Evolutionary conservation across 2,797 vertebrate species (phyloP).

Genomic region (Triplophysa bombifrons): DNA sequence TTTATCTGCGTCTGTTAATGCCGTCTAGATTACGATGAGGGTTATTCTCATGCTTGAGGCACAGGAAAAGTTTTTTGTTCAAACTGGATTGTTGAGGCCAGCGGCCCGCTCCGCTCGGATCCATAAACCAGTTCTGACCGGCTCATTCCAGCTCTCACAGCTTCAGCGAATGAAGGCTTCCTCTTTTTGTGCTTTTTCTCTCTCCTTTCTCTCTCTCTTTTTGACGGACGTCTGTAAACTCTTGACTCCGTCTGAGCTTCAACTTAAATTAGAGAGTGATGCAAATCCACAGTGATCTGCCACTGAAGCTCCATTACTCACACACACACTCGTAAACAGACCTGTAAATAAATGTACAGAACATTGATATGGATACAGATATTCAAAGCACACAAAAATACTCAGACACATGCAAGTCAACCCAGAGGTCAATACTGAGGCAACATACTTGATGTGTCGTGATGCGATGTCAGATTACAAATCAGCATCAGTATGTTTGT

Average conservation of each 20-base stretch:
- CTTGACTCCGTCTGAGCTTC: constrained; percentile 55
- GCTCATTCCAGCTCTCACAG: constrained; percentile 34
- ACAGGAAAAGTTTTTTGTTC: constrained; percentile 36
- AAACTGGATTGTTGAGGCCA: constrained; percentile 35
- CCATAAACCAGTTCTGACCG: constrained; percentile 49
- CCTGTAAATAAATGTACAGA: constrained; percentile 45
- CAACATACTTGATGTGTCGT: not conserved
- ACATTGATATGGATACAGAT: constrained; percentile 23
- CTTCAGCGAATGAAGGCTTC: constrained; percentile 23
- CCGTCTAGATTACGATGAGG: constrained; percentile 40
- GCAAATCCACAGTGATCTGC: constrained; percentile 52
- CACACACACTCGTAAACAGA: constrained; percentile 37
- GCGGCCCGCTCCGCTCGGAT: constrained; percentile 33
- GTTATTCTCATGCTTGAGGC: constrained; percentile 47
- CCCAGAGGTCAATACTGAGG: constrained; percentile 11
- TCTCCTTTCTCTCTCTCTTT: constrained; percentile 8
- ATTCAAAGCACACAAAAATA: constrained; percentile 30
- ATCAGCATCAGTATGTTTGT: not conserved
- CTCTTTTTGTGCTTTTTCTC: constrained; percentile 32
- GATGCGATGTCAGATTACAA: constrained; percentile 7
- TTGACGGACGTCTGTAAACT: constrained; percentile 52
- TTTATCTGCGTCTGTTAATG: constrained; percentile 28
- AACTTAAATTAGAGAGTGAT: constrained; percentile 63
- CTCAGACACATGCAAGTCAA: not conserved
- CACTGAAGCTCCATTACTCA: constrained; percentile 48